Evolutionary conservation across 2,113 vertebrate genomes (phyloP).

Genomic region (Diadophis punctatus): DNA sequence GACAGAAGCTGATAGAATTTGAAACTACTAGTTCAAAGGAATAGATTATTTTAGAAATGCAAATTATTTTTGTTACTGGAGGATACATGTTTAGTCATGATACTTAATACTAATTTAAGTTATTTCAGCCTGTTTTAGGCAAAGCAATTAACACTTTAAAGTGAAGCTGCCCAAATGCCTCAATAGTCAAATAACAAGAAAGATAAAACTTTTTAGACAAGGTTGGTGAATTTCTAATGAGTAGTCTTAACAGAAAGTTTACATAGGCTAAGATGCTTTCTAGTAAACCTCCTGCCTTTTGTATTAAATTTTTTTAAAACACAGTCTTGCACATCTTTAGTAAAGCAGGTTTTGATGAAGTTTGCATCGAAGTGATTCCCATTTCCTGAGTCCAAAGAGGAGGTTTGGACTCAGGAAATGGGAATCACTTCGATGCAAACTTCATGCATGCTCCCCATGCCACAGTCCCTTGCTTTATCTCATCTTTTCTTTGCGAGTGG

Average conservation of each 20-base stretch:
- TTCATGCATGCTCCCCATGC: too few relatives aligned
- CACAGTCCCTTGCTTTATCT: too few relatives aligned
- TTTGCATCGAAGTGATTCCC: too few relatives aligned
- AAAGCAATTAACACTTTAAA: constrained; percentile 16
- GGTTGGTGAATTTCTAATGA: background rate
- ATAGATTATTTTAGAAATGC: background rate
- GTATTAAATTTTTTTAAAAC: background rate
- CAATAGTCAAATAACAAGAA: constrained; percentile 7
- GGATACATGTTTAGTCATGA: constrained; percentile 11
- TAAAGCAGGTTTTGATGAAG: background rate
- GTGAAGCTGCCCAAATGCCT: constrained; percentile 4
- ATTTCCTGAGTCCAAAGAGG: too few relatives aligned
- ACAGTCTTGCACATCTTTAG: background rate
- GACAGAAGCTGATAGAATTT: background rate
- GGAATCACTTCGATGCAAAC: too few relatives aligned
- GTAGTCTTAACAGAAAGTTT: constrained; percentile 2
- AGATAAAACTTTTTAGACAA: constrained; percentile 5
- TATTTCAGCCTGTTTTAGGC: constrained; percentile 20
- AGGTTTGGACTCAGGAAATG: too few relatives aligned
- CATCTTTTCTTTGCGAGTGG: too few relatives aligned
- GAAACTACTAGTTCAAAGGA: background rate
- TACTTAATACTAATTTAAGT: constrained; percentile 25
- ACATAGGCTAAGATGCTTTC: background rate
- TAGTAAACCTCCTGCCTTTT: background rate
- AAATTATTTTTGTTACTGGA: background rate